phyloP scores from a whole-genome alignment of 2,797 vertebrate genomes.

The Sebastes umbrosus region DNA sequence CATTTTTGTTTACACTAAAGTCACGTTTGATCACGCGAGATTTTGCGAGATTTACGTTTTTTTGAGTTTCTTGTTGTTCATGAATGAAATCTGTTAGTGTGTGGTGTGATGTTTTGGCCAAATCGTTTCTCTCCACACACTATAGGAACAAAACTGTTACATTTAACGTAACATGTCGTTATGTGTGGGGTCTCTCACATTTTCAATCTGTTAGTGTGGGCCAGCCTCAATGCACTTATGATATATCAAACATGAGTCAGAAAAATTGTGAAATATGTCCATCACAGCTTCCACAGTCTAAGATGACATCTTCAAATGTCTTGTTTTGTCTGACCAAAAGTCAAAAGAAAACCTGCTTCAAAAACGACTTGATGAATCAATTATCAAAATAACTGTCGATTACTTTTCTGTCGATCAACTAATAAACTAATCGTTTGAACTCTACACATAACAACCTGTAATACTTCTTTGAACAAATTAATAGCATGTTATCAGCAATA shows the following conservation, averaged over 20 bases:
- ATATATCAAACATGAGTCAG: not conserved
- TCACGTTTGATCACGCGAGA: no score
- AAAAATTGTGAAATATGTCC: not conserved
- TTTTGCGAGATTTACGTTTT: accelerated
- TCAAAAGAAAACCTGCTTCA: not conserved
- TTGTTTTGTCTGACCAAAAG: not conserved
- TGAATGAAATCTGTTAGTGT: no score
- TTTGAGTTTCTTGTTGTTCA: no score
- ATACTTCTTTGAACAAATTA: not conserved
- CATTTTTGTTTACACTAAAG: no score
- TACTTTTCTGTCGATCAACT: not conserved
- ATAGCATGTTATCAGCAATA: not conserved
- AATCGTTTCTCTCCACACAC: no score
- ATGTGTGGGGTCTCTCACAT: no score
- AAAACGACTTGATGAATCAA: accelerated
- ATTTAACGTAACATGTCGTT: no score
- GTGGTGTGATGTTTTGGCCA: no score
- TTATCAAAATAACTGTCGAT: not conserved
- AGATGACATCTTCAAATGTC: not conserved
- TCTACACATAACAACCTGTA: not conserved
- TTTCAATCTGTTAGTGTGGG: no score
- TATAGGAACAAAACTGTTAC: no score
- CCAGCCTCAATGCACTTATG: not conserved
- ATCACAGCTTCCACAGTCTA: not conserved
- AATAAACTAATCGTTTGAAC: not conserved